These are phyloP conservation scores for Cydia amplana DNA, from an alignment of 1,140 invertebrate genomes.

Conservation along the genomic window DNA sequence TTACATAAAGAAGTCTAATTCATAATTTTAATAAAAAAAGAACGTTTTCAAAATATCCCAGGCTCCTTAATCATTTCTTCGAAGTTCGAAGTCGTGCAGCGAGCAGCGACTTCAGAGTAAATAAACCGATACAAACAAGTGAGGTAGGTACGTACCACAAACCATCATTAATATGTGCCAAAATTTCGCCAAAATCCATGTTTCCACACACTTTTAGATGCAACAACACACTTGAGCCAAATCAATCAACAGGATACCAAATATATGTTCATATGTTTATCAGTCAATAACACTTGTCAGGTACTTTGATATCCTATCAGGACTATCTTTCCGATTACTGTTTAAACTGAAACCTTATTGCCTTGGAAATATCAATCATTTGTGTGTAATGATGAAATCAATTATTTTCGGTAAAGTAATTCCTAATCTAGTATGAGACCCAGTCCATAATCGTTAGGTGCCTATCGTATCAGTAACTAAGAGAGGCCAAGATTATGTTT, in stretches of 20 bases:
- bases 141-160: neutral
- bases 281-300: slow-evolving; percentile 28
- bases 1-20: too few relatives aligned
- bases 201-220: neutral
- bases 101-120: too few relatives aligned
- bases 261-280: slow-evolving; percentile 12
- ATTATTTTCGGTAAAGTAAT: neutral
- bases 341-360: neutral
- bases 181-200: slow-evolving; percentile 16
- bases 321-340: neutral
- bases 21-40: too few relatives aligned
- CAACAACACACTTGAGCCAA: neutral
- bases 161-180: slow-evolving; percentile 15
- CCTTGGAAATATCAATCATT: neutral
- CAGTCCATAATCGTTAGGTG: neutral
- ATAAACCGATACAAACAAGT: too few relatives aligned
- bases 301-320: slow-evolving; percentile 21
- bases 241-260: neutral
- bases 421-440: neutral
- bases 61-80: too few relatives aligned
- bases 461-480: neutral
- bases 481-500: neutral
- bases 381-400: neutral
- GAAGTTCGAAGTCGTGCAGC: too few relatives aligned
- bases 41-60: too few relatives aligned